phyloP scores from a whole-genome alignment of 2,797 vertebrate species.

The Sphenopsis melanotis region DNA sequence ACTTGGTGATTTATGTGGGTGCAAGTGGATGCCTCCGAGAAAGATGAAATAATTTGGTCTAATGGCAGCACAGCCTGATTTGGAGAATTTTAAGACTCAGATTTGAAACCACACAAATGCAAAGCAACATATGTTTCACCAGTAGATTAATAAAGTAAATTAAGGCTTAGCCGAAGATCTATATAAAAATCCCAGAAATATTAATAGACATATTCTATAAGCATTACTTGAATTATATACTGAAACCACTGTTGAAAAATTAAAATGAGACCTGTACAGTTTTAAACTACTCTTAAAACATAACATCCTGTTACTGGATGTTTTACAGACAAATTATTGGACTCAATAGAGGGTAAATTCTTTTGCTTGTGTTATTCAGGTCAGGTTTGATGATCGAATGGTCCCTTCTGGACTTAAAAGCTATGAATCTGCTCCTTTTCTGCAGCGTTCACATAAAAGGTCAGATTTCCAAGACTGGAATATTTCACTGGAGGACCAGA shows the following conservation, averaged over 20 bases:
- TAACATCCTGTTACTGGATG: background rate
- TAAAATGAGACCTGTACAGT: background rate
- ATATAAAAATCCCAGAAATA: background rate
- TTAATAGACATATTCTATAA: background rate
- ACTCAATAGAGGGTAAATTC: constrained; percentile 12
- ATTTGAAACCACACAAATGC: background rate
- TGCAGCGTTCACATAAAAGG: background rate
- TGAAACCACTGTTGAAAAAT: background rate
- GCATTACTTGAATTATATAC: constrained; percentile 6
- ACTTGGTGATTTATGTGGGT: background rate
- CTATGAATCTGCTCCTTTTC: constrained; percentile 31
- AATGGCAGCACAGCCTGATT: background rate
- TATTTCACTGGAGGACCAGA: constrained; percentile 32
- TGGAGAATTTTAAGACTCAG: background rate
- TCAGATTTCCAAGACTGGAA: constrained; percentile 38
- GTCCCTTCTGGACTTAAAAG: constrained; percentile 16
- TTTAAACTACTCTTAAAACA: constrained; percentile 9
- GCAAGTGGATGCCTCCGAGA: background rate
- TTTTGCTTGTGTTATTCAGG: background rate
- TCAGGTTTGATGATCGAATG: constrained; percentile 2
- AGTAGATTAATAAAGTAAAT: constrained; percentile 9
- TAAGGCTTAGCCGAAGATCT: background rate
- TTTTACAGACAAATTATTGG: constrained; percentile 25
- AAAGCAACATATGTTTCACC: constrained; percentile 13
- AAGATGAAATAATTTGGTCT: background rate